A percentile compares a stretch with the other conserved stretches of the same genome.
phyloP scores from a whole-genome alignment of 2,113 vertebrate species.

The Bubo bubo region DNA sequence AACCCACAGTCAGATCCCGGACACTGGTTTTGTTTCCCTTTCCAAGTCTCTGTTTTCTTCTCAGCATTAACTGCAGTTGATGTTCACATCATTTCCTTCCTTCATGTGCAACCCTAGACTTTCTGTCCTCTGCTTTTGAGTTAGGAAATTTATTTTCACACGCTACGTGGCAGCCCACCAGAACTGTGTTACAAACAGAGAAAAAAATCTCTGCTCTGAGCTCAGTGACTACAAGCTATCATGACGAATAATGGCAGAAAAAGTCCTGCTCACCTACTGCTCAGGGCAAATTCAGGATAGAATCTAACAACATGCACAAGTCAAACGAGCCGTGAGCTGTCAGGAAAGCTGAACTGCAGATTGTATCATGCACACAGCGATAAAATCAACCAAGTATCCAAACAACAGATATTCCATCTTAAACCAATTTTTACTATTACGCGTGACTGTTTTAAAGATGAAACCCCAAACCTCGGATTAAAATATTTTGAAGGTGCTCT shows the following conservation, averaged over 20 bases:
- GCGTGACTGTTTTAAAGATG: neutral
- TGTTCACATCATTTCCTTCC: neutral
- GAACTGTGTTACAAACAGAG: neutral
- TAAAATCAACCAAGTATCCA: neutral
- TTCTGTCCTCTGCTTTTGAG: neutral
- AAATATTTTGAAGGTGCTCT: neutral
- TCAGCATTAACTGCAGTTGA: neutral
- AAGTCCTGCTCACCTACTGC: neutral
- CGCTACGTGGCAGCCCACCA: neutral
- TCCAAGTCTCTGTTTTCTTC: neutral
- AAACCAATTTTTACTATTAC: neutral
- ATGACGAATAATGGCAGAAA: neutral
- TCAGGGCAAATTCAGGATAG: neutral
- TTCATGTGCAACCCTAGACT: neutral
- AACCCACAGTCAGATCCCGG: neutral
- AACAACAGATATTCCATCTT: neutral
- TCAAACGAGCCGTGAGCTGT: neutral
- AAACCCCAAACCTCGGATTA: neutral
- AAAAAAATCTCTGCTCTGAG: neutral
- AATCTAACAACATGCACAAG: neutral
- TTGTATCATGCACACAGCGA: neutral
- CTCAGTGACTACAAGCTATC: neutral
- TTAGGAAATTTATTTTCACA: neutral
- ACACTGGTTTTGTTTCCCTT: neutral
- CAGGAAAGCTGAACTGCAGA: neutral